Conservation (phyloP, 2,113 vertebrate genomes). For the Campylorhamphus procurvoides region DNA sequence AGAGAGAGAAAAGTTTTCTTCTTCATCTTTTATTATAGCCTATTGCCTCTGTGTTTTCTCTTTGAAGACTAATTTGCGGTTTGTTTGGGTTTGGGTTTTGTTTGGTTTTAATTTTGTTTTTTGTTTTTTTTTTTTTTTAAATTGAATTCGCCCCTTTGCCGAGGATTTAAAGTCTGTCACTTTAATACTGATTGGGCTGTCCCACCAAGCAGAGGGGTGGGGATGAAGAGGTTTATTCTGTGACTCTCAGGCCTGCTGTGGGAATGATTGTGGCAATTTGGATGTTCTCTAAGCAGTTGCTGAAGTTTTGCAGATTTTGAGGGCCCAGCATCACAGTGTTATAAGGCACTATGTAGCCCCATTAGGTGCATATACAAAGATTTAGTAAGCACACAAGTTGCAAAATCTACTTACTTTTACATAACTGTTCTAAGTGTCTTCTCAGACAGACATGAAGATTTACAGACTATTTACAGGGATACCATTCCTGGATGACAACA, state of each 20-base stretch:
- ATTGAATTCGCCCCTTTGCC: neutral
- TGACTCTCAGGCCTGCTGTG: neutral
- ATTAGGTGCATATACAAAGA: neutral
- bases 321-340: neutral
- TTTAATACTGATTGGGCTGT: neutral
- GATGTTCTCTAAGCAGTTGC: neutral
- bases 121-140: neutral
- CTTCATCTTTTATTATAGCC: neutral
- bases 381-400: neutral
- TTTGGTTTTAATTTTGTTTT: neutral
- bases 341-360: neutral
- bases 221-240: neutral
- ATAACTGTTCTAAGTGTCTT: neutral
- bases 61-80: neutral
- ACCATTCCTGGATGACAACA: neutral
- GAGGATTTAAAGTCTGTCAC: neutral
- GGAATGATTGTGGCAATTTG: neutral
- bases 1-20: neutral
- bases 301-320: neutral
- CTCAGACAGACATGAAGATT: neutral
- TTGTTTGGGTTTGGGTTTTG: neutral
- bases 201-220: neutral
- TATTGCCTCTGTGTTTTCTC: neutral
- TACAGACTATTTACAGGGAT: neutral
- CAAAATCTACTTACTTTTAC: neutral